Base-by-base conservation (phyloP, 2,797 vertebrate genomes). In the Schizopygopsis pylzovi region DNA sequence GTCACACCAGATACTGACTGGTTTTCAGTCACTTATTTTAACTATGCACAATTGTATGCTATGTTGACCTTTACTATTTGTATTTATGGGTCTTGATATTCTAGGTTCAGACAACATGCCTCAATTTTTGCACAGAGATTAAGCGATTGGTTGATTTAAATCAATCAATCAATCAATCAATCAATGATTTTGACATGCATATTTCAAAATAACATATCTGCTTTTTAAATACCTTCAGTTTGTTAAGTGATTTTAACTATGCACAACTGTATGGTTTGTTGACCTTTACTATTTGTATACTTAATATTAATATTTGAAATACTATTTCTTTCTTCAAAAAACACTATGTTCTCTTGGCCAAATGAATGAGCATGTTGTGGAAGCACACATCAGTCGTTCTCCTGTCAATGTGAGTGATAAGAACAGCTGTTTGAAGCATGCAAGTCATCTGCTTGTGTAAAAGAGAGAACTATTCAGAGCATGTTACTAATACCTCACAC, bases 401-500 rank as follows among this genome's bases (percentile, higher is more conserved):
- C n/a, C 65, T 88, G 88, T 85, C 83, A 73, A 86, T 79, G 43
- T 89, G 87, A 92, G 88, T 63, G 71, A n/a, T 70, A 59, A 86
- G 83, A 94, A 92, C 92, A 94, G 87, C 92, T 93, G 93, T 89
- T 79, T 33, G 70, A 81, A 90, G 37, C 28, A 87, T 79, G 79
- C 72, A 11, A 71, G 37, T 80, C 61, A n/a, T 13, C 82, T 59
- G 43, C 45, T 84, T 86, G 92, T 92, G 93, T 87, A 88, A 92
- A 93, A 89, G 88, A 92, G 91, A 90, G 86, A 92, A 92, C 85
- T 89, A 91, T 92, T 87, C 87, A 68, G 79, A 85, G 76, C 67
- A 91, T 86, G 86, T 88, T 91, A 91, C 90, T 92, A 93, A 94
- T 92, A 88, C 79, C 87, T 89, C 87, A 85, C 87, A 87, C 87